Evolutionary conservation across 2,888 invertebrate species (phyloP), one percentile per base, ranked within the genome.

Genomic region (Thalpophila matura): DNA sequence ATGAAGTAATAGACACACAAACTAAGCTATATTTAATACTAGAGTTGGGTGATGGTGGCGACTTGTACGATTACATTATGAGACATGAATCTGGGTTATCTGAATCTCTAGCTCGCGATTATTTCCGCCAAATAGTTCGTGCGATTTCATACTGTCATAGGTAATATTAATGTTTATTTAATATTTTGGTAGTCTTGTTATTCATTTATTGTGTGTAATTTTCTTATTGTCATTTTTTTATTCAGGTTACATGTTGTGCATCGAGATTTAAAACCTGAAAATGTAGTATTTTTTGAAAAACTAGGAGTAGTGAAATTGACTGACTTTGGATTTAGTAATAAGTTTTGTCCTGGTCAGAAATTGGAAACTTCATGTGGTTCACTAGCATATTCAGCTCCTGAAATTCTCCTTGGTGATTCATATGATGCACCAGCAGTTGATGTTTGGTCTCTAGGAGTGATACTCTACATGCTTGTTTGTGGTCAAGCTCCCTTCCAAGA

Each of bases 371-470:
- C 99, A 31, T 99, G 99, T 94, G 99, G 99, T 26, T 99, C 99
- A 76, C 95, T 99, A 80, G 99, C 99, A 18, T 99, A 99, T 94
- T 99, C 99, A 3, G 99, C 99, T 9, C 99, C 99, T 1, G 99
- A 99, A 95, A 99, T 99, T 86, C 96, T 99, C 63, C 96, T 99
- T 55, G 99, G 99, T 20, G 99, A 99, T 93, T 98, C 99, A 1
- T 99, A 99, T 92, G 99, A 99, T 95, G 99, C 99, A 37, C 99
- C 99, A 18, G 99, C 99, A 77, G 99, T 99, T 96, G 99, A 99
- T 95, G 98, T 99, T 53, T 99, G 99, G 99, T 99, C 99, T 5
- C 96, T 99, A 60, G 99, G 99, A 60, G 99, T 99, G 14, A 99
- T 99, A 86, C 95, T 99, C 42, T 99, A 98, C 93, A 99, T 99